Conservation (phyloP, 2,797 vertebrate genomes). For the Pangasius krempfi region DNA sequence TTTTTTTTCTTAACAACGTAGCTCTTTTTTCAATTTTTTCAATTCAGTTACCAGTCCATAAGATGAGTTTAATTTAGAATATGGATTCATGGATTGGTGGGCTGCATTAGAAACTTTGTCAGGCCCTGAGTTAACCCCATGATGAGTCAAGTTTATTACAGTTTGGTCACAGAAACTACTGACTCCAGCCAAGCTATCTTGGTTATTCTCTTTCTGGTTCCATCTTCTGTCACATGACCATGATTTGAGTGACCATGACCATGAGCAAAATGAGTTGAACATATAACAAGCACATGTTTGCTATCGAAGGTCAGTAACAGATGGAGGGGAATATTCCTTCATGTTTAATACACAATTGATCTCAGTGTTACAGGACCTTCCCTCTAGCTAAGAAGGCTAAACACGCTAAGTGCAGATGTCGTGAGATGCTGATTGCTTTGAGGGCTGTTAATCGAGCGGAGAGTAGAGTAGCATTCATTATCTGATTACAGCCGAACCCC, state of each 20-base stretch:
- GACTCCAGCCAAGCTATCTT: neutral
- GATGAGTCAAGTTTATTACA: neutral
- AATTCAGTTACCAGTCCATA: neutral
- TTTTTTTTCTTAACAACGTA: neutral
- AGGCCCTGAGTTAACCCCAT: neutral
- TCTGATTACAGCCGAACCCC: slow-evolving; percentile 55
- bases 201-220: neutral
- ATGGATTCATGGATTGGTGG: neutral
- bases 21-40: neutral
- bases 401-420: slow-evolving; percentile 39
- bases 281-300: neutral
- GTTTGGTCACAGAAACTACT: neutral
- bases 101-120: neutral
- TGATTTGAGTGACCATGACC: too few relatives aligned
- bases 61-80: neutral
- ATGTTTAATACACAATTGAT: slow-evolving; percentile 12
- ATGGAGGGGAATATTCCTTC: neutral
- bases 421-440: slow-evolving; percentile 52
- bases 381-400: slow-evolving; percentile 34
- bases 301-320: neutral
- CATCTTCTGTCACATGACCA: neutral
- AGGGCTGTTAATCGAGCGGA: slow-evolving; percentile 55
- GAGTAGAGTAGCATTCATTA: slow-evolving; percentile 54
- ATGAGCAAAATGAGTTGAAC: neutral
- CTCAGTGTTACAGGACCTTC: slow-evolving; percentile 32